A percentile compares a stretch with the other conserved stretches of the same genome.
phyloP scores from a whole-genome alignment of 1,140 invertebrate species.

The Leptinotarsa undecemlineata region DNA sequence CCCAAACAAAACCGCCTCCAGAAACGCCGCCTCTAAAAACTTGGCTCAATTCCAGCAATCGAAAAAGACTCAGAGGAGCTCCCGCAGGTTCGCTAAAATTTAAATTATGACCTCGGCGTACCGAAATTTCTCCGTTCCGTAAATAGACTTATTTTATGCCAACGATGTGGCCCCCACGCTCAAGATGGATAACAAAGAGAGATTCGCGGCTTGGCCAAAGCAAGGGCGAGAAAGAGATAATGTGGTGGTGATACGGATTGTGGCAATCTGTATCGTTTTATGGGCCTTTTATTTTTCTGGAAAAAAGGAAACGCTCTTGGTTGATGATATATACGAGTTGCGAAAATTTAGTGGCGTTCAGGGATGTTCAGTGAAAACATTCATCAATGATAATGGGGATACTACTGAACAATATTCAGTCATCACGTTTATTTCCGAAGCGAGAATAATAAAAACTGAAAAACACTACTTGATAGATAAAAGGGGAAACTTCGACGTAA shows the following conservation, averaged over 20 bases:
- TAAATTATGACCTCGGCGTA: conserved; percentile 10
- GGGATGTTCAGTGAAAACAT: not conserved
- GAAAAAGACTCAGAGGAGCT: not conserved
- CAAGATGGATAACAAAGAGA: conserved; percentile 2
- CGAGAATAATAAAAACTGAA: too few relatives aligned
- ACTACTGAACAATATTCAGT: too few relatives aligned
- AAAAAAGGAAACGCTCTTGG: not conserved
- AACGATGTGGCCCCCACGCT: not conserved
- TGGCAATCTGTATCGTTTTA: not conserved
- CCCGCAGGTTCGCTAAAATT: conserved; percentile 3
- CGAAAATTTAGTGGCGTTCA: not conserved
- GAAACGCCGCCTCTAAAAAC: not conserved
- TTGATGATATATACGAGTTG: not conserved
- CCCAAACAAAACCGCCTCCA: not conserved
- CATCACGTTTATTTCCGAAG: too few relatives aligned
- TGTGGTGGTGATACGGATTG: not conserved
- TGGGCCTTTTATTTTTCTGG: conserved; percentile 1
- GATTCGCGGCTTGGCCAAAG: not conserved
- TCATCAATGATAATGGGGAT: too few relatives aligned
- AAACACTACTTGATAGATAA: too few relatives aligned
- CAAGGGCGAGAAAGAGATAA: conserved; percentile 1
- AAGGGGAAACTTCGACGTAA: too few relatives aligned
- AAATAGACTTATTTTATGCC: conserved; percentile 14
- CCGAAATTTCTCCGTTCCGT: conserved; percentile 4
- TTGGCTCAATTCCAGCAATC: conserved; percentile 1